Evolutionary conservation across 2,797 vertebrate species (phyloP).

Genomic region (Heliangelus exortis): DNA sequence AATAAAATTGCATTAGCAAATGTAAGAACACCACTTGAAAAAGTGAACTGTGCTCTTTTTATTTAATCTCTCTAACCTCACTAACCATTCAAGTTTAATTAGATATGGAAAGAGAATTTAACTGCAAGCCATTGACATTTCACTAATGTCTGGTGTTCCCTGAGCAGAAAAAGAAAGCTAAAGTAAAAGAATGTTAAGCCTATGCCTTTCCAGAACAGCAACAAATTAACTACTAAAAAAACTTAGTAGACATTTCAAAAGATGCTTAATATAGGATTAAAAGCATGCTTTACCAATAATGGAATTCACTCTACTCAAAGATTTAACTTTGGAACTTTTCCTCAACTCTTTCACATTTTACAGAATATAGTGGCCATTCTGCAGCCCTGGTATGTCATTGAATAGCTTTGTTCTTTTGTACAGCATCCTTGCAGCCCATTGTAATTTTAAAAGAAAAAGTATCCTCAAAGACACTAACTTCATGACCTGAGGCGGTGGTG

Average conservation of each 20-base stretch:
- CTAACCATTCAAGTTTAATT: slow-evolving; percentile 70
- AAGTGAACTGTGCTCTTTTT: slow-evolving; percentile 49
- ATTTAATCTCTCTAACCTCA: slow-evolving; percentile 68
- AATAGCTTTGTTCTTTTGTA: background rate
- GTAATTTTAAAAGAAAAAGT: background rate
- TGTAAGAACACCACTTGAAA: slow-evolving; percentile 44
- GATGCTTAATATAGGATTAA: background rate
- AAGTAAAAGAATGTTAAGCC: slow-evolving; percentile 9
- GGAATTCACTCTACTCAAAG: background rate
- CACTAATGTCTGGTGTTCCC: slow-evolving; percentile 60
- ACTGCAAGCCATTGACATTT: slow-evolving; percentile 69
- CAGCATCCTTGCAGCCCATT: background rate
- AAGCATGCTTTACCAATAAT: background rate
- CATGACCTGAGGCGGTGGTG: background rate
- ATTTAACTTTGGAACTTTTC: background rate
- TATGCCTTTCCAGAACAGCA: background rate
- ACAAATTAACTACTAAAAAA: background rate
- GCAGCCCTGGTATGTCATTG: background rate
- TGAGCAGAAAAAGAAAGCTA: slow-evolving; percentile 41
- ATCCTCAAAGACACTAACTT: background rate
- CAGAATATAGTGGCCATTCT: background rate
- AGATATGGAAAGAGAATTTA: slow-evolving; percentile 68
- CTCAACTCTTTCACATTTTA: background rate
- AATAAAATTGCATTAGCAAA: slow-evolving; percentile 69
- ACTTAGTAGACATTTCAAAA: background rate